Evolutionary conservation across 2,797 vertebrate genomes (phyloP), one percentile per base, ranked within the genome.

Genomic region (Acipenser transmontanus): DNA sequence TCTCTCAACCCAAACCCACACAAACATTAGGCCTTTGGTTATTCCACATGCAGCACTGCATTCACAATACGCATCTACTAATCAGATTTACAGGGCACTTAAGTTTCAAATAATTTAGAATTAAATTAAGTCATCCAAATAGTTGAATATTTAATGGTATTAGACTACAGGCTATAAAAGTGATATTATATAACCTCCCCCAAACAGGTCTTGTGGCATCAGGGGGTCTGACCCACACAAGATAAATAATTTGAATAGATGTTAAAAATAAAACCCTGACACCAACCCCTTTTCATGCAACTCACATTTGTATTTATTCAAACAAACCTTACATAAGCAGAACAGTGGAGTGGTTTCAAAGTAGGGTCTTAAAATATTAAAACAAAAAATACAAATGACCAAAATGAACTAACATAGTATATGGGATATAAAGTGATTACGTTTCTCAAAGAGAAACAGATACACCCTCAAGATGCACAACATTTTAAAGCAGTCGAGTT

Each of bases 91-190:
- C 14, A 57, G 54, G 54, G 54, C 54, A 57, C 54, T 57, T 57
- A 11, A 57, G 3, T 13, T 13, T 57, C 54, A 57, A 57, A 57
- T 57, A 57, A 95, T 96, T 94, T 92, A 92, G 87, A 91, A 90
- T 92, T 89, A 93, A 94, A 94, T 94, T 89, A 85, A 89, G 94
- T 95, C 90, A 93, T 92, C 89, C 91, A 90, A 93, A 93, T 93
- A 91, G 88, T 90, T 97, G 93, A 96, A 97, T 96, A 94, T 96
- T 98, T 98, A 92, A 97, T 95, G 90, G 81, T 92, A 93, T 95
- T 95, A 95, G 93, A 96, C 84, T 87, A 8, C 69, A 56, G 70
- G 66, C 63, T 79, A 76, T 78, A 82, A 82, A 78, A 77, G 71
- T 70, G 78, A 76, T 91, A 94, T 97, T 94, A 97, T 93, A 96